A percentile compares a stretch with the other conserved stretches of the same genome.
phyloP scores from a whole-genome alignment of 2,888 invertebrate genomes.

The Leuctra nigra region DNA sequence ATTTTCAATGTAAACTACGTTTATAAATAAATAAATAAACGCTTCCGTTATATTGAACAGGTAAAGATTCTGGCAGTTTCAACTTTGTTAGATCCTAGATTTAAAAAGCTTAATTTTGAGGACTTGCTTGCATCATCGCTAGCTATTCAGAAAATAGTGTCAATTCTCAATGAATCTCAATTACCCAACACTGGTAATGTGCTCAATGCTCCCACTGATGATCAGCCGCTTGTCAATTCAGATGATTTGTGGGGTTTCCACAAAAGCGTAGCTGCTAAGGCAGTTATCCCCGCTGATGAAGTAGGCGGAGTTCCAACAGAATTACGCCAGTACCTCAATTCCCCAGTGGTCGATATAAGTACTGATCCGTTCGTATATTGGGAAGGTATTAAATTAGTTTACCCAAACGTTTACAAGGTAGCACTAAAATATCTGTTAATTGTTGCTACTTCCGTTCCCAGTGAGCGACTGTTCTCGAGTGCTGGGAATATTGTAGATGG shows the following conservation, averaged over 20 bases:
- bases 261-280: background rate
- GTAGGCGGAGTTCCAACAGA: background rate
- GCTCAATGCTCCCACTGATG: background rate
- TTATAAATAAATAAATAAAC: background rate
- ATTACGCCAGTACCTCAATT: background rate
- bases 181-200: background rate
- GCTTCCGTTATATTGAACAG: slow-evolving; percentile 23
- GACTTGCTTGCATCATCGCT: slow-evolving; percentile 23
- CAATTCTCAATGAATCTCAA: too few species aligned
- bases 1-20: too few species aligned
- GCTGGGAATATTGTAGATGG: too few species aligned
- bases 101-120: slow-evolving; percentile 29
- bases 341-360: slow-evolving; percentile 27
- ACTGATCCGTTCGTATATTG: too few species aligned
- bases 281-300: background rate
- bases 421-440: too few species aligned
- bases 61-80: slow-evolving; percentile 23
- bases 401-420: too few species aligned
- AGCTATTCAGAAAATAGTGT: background rate
- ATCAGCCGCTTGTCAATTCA: too few species aligned
- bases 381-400: too few species aligned
- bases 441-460: too few species aligned
- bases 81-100: slow-evolving; percentile 29
- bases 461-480: too few species aligned
- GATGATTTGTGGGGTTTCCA: slow-evolving; percentile 4